Conservation (phyloP, 1,140 invertebrate species). For the Neodiprion fabricii region DNA sequence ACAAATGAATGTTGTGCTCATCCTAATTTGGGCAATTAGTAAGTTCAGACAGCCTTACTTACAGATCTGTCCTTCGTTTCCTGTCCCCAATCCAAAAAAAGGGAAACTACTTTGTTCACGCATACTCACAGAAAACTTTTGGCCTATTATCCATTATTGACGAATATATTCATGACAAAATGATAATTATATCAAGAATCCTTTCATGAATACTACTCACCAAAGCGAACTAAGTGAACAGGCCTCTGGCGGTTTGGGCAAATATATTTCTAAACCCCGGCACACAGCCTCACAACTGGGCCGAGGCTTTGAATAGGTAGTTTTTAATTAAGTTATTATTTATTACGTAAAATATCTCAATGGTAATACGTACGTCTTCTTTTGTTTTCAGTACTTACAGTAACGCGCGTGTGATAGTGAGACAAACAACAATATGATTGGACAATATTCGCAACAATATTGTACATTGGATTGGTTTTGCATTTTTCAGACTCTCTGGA, state of each 20-base stretch:
- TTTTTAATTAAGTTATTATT: constrained; percentile 47
- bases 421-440: constrained; percentile 58
- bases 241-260: constrained; percentile 48
- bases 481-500: constrained; percentile 63
- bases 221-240: constrained; percentile 42
- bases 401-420: constrained; percentile 57
- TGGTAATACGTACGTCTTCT: constrained; percentile 30
- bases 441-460: constrained; percentile 62
- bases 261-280: constrained; percentile 23
- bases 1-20: background rate
- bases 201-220: constrained; percentile 55
- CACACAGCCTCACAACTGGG: constrained; percentile 42
- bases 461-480: constrained; percentile 62
- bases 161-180: constrained; percentile 41
- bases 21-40: constrained; percentile 8
- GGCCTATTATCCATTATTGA: constrained; percentile 39
- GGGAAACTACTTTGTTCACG: constrained; percentile 43
- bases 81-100: constrained; percentile 33
- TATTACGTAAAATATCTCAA: constrained; percentile 55
- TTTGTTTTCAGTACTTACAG: constrained; percentile 60
- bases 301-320: constrained; percentile 37
- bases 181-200: constrained; percentile 44
- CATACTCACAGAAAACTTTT: constrained; percentile 54
- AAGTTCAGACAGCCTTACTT: constrained; percentile 42
- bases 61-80: constrained; percentile 51